These are phyloP conservation scores for Netelia fuscicornis DNA, from an alignment of 2,888 invertebrate genomes.

Conservation along the genomic window DNA sequence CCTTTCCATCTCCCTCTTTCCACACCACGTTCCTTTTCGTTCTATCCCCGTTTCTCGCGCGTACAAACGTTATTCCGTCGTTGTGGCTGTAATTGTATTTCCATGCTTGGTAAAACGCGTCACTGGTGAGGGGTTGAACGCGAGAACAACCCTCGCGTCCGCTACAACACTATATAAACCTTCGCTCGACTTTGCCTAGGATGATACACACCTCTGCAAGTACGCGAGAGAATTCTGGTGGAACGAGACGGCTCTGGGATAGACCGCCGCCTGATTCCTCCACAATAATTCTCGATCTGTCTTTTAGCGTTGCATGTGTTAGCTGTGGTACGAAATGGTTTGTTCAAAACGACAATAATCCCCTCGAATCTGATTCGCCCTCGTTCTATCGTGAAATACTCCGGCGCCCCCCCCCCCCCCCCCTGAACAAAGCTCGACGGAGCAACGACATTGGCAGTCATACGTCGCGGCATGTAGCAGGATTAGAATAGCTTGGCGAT, in stretches of 20 bases:
- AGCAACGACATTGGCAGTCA: slow-evolving; percentile 23
- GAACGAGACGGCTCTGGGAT: slow-evolving; percentile 2
- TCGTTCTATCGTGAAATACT: background rate
- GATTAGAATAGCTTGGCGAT: slow-evolving; percentile 24
- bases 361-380: slow-evolving; percentile 5
- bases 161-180: slow-evolving; percentile 14
- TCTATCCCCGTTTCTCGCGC: slow-evolving; percentile 38
- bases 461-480: slow-evolving; percentile 9
- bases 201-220: slow-evolving; percentile 11
- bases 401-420: background rate
- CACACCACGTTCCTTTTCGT: background rate
- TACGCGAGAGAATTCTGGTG: background rate
- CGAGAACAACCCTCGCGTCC: slow-evolving; percentile 52
- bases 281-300: slow-evolving; percentile 30
- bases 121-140: slow-evolving; percentile 23
- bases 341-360: slow-evolving; percentile 56
- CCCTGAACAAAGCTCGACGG: slow-evolving; percentile 17
- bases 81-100: slow-evolving; percentile 83
- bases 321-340: slow-evolving; percentile 8
- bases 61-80: slow-evolving; percentile 73
- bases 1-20: slow-evolving; percentile 38
- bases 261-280: background rate
- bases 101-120: slow-evolving; percentile 78
- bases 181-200: slow-evolving; percentile 42
- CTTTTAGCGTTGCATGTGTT: background rate